phyloP scores from a whole-genome alignment of 1,140 invertebrate genomes.

The Drosophila neocordata region DNA sequence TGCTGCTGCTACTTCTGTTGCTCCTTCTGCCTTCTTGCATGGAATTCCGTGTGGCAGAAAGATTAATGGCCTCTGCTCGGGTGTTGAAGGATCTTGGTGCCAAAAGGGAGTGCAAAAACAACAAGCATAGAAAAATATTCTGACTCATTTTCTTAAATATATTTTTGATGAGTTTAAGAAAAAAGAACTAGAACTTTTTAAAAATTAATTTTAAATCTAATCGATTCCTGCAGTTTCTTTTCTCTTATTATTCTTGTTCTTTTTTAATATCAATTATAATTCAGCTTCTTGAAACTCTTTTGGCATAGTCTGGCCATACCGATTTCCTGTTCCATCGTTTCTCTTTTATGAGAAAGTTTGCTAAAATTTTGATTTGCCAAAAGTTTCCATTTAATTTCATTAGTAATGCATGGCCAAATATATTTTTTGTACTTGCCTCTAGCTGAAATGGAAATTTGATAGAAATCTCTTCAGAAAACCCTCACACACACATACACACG shows the following conservation, averaged over 20 bases:
- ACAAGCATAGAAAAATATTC: constrained; percentile 24
- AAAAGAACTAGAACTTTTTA: not conserved
- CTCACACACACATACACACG: constrained; percentile 2
- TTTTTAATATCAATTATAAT: not conserved
- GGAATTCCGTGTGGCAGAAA: constrained; percentile 55
- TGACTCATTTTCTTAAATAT: constrained; percentile 19
- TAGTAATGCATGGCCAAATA: constrained; percentile 49
- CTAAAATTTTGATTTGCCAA: constrained; percentile 30
- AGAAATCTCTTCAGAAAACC: constrained; percentile 45
- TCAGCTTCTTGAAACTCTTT: not conserved
- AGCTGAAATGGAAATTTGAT: constrained; percentile 51
- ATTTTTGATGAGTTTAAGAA: not conserved
- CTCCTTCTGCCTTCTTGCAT: constrained; percentile 9
- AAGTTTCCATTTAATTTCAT: constrained; percentile 74
- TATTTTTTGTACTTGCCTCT: constrained; percentile 22
- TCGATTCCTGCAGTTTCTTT: not conserved
- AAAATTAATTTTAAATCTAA: not conserved
- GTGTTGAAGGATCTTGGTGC: constrained; percentile 23
- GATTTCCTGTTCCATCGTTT: not conserved
- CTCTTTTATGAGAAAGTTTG: not conserved
- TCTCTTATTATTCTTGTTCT: not conserved
- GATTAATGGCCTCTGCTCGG: constrained; percentile 61
- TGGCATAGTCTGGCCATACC: not conserved
- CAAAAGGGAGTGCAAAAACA: constrained; percentile 13
- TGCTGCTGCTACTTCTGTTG: not conserved